Base-by-base conservation (phyloP, 2,888 invertebrate species). In the Phengaris arion region DNA sequence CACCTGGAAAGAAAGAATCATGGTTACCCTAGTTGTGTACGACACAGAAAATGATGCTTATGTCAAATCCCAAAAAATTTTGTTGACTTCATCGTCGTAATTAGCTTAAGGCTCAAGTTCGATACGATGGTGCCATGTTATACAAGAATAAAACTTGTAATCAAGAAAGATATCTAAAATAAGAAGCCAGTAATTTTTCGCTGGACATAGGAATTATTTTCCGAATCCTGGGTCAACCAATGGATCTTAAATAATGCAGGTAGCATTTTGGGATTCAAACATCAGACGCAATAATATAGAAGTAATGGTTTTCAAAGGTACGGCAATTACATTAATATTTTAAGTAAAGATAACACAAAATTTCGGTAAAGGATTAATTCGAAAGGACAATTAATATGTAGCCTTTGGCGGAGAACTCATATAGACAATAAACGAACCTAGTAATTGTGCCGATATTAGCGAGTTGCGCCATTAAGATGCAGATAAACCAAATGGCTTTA, bases 1-100 rank as follows among this genome's bases (percentile, higher is more conserved):
- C 83, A 99, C 99, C 99, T 99, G 95, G 73, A 92, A 92, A 85
- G 54, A 72, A 22, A 54, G 13, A 22, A 35, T 15, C 4, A 51
- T 51, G 35, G 70, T 51, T 51, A 51, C 12, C 35, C 13, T 64
- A 64, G 64, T 64, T 10, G 35, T 59, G 22, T 10, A 59, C 48
- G 8, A 48, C 8, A 35, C 35, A 35, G 35, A 4, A 35, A 35
- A 35, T 35, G 35, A 2, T 35, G 35, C 35, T 35, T 35, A 35
- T 35, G 35, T 35, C 35, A 35, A 35, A 35, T 35, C 35, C 4
- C 2, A 35, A 2, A 1, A 2, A 35, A 2, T 35, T 35, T 2
- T 35, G 2, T 35, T 35, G 4, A 35, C 35, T 35, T 35, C 35
- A 2, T 35, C 35, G 35, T 1, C 35, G 35, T 35, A 35, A 35